Conservation (phyloP, 2,113 vertebrate species). For the Cygnus buccinator region DNA sequence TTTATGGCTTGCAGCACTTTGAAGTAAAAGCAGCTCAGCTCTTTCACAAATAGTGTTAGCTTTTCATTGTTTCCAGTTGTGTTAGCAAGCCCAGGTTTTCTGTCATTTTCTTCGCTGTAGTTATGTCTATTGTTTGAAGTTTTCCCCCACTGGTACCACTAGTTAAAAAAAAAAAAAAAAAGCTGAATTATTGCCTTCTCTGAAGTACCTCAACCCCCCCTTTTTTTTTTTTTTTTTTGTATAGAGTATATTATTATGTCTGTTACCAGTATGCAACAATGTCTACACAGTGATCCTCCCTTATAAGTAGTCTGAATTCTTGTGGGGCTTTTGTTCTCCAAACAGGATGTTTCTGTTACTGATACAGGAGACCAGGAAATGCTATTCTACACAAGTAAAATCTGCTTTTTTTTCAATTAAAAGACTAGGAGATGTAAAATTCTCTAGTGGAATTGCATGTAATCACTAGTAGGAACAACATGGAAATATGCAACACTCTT, state of each 20-base stretch:
- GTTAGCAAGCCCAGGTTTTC: neutral
- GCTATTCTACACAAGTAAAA: neutral
- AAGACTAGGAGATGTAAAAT: neutral
- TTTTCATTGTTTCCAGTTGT: neutral
- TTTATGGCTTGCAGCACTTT: neutral
- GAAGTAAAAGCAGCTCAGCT: neutral
- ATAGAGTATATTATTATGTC: neutral
- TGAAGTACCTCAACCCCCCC: neutral
- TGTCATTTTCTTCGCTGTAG: neutral
- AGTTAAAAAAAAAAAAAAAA: fast-evolving
- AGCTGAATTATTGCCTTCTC: neutral
- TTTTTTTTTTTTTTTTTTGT: neutral
- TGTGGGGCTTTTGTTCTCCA: neutral
- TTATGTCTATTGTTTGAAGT: neutral
- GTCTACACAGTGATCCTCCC: neutral
- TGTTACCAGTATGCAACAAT: neutral
- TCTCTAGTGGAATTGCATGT: neutral
- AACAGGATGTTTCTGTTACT: neutral
- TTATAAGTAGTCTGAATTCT: neutral
- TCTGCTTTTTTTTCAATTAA: neutral
- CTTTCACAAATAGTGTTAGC: neutral
- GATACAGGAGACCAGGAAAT: neutral
- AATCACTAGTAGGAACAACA: neutral
- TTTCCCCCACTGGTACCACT: neutral
- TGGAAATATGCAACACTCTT: neutral